Conservation (phyloP, 2,797 vertebrate species). For the Mormyrus hasselquistii region DNA sequence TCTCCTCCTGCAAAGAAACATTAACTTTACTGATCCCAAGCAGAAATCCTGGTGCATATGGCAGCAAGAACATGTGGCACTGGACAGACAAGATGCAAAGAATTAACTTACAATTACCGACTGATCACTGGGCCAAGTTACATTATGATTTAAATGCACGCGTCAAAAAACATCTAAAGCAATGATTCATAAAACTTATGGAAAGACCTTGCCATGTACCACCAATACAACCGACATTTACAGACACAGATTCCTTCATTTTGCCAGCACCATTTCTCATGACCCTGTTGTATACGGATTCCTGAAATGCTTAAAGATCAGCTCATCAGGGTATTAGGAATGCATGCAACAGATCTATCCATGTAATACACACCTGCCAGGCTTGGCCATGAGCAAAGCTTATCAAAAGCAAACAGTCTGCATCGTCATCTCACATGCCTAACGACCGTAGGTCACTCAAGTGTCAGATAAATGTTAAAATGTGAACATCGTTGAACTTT, state of each 20-base stretch:
- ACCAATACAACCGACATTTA: background rate
- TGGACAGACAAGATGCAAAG: background rate
- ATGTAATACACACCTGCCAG: background rate
- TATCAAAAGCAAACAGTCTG: background rate
- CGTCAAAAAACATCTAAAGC: background rate
- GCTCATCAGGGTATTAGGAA: background rate
- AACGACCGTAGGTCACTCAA: background rate
- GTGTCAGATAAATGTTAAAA: background rate
- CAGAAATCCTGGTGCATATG: background rate
- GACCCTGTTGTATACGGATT: background rate
- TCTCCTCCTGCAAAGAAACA: conserved; percentile 73
- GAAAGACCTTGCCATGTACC: background rate
- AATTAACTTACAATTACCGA: background rate
- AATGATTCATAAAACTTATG: background rate
- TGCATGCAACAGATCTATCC: background rate
- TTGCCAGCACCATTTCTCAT: background rate
- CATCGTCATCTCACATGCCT: background rate
- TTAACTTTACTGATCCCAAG: background rate
- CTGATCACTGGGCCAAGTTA: background rate
- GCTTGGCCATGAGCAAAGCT: background rate
- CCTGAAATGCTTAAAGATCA: background rate
- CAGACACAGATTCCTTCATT: background rate
- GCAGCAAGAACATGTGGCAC: background rate
- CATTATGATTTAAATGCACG: background rate
- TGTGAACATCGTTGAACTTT: background rate